phyloP scores from a whole-genome alignment of 1,140 invertebrate species.

The Bombus cullumanus region DNA sequence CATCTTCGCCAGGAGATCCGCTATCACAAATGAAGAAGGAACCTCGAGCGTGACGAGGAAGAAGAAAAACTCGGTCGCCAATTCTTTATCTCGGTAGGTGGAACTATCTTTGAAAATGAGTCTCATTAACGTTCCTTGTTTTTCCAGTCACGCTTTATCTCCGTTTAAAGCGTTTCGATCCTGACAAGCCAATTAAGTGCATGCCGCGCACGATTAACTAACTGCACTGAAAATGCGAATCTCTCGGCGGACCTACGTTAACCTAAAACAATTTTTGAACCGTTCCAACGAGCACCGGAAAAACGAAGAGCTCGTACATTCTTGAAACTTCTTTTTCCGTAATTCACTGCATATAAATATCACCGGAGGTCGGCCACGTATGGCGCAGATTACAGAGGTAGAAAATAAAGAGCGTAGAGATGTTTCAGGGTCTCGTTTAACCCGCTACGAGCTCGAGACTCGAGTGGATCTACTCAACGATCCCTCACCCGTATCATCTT shows the following conservation, averaged over 20 bases:
- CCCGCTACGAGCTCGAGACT: slow-evolving; percentile 8
- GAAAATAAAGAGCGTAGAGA: slow-evolving; percentile 33
- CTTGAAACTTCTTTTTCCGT: not conserved
- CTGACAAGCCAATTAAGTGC: slow-evolving; percentile 3
- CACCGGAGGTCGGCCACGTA: slow-evolving; percentile 5
- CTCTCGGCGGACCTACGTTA: not conserved
- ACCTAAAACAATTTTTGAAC: not conserved
- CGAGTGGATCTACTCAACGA: slow-evolving; percentile 40
- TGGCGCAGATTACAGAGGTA: slow-evolving; percentile 29
- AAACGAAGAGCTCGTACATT: not conserved
- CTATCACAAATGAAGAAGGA: slow-evolving; percentile 48
- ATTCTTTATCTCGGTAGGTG: slow-evolving; percentile 32
- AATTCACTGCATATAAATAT: slow-evolving; percentile 28
- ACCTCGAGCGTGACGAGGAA: slow-evolving; percentile 1
- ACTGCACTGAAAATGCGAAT: not conserved
- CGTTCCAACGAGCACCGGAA: not conserved
- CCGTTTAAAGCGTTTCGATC: slow-evolving; percentile 40
- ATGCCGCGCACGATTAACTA: not conserved
- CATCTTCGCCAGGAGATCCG: slow-evolving; percentile 21
- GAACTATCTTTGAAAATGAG: slow-evolving; percentile 46
- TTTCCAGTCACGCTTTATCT: slow-evolving; percentile 19
- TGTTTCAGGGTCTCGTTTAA: slow-evolving; percentile 43
- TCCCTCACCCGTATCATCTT: slow-evolving; percentile 25
- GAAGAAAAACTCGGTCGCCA: slow-evolving; percentile 26
- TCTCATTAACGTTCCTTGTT: slow-evolving; percentile 55